These are phyloP conservation scores for Tragopan temminckii DNA, from an alignment of 2,797 vertebrate genomes.

Conservation along the genomic window DNA sequence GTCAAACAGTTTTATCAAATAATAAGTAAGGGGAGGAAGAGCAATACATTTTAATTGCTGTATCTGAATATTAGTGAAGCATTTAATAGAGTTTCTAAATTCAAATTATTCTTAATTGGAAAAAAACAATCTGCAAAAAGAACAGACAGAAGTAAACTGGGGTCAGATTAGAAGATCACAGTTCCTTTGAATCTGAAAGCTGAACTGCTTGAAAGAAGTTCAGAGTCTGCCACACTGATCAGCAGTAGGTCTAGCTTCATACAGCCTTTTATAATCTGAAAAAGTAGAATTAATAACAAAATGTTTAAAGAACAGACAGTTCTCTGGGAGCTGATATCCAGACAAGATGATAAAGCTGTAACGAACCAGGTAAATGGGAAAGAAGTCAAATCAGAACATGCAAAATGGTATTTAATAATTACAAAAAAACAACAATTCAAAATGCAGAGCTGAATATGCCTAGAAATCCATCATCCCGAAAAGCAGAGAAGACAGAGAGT, in stretches of 20 bases:
- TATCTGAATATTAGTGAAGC: not conserved
- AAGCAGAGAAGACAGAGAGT: not conserved
- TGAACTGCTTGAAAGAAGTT: not conserved
- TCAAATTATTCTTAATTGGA: not conserved
- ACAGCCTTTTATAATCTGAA: not conserved
- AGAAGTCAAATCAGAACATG: not conserved
- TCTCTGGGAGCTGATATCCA: not conserved
- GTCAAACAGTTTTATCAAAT: not conserved
- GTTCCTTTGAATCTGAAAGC: slow-evolving; percentile 14
- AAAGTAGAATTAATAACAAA: not conserved
- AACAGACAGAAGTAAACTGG: slow-evolving; percentile 1
- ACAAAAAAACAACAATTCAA: not conserved
- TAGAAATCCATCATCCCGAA: not conserved
- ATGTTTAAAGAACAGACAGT: not conserved
- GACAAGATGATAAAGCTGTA: not conserved
- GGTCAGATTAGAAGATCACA: not conserved
- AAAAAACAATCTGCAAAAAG: slow-evolving; percentile 11
- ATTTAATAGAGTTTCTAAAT: slow-evolving; percentile 19
- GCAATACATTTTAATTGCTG: not conserved
- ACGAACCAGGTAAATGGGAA: not conserved
- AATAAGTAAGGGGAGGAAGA: not conserved
- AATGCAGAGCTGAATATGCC: not conserved
- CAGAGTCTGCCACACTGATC: not conserved
- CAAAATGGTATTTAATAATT: not conserved
- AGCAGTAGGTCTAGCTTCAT: not conserved